Base-by-base conservation (phyloP, 1,140 invertebrate species). In the Halyomorpha halys region DNA sequence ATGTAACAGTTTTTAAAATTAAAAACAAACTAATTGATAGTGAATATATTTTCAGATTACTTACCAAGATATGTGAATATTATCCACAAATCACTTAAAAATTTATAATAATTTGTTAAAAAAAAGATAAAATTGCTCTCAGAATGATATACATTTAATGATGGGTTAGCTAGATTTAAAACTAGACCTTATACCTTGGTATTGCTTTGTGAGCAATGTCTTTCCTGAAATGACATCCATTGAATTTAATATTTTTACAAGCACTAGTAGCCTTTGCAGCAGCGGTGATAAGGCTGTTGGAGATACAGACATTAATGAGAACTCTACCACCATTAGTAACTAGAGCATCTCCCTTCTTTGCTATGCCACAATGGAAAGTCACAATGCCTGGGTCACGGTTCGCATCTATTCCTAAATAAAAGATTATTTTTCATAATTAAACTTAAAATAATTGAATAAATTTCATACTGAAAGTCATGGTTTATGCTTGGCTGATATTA, bases 271-370 rank as follows among this genome's bases (percentile, higher is more conserved):
- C 88, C 69, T 82, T 80, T 0, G 84, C 83, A 3, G 87, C 84
- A 3, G 91, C 89, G 25, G 78, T 73, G 19, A 82, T 74, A n/a
- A 95, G 78, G 16, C 84, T 79, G 19, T 78, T 70, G 8, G 83
- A 84, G 19, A 86, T 69, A 4, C 84, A 85, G 16, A 92, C 86
- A 3, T 86, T 83, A 59, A 92, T 86, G 14, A 98, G 76, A 4
- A 98, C 94, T 70, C 96, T 81, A 1, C 95, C 96, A 27, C 95
- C 95, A 73, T 85, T 89, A n/a, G 93, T 96, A 13, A 92, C 76
- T 16, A 93, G 71, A 45, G 84, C 74, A 45, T 79, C 80, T 60
- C 83, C 73, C 1, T 82, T 79, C 34, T 79, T 69, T 3, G 76
- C 74, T 9, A 86, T 82, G 19, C 86, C 87, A 73, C 86, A 86